phyloP scores from a whole-genome alignment of 2,888 invertebrate genomes.

The Desoria tigrina region DNA sequence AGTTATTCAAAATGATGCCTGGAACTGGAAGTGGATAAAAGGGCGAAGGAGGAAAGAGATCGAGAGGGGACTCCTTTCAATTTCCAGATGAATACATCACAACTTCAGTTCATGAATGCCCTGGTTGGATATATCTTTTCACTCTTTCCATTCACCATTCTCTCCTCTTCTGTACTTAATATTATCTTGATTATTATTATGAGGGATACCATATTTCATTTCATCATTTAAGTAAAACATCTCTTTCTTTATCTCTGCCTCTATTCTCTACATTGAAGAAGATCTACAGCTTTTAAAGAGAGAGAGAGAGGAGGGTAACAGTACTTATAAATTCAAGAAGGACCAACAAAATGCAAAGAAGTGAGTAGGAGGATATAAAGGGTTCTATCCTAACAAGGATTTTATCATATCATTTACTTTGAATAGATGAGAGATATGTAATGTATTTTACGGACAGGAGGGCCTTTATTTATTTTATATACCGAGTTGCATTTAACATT shows the following conservation, averaged over 20 bases:
- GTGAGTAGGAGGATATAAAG: slow-evolving; percentile 13
- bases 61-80: slow-evolving; percentile 12
- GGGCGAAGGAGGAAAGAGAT: neutral
- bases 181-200: slow-evolving; percentile 15
- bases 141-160: slow-evolving; percentile 21
- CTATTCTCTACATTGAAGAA: neutral
- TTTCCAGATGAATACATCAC: slow-evolving; percentile 22
- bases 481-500: too few relatives aligned
- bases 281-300: neutral
- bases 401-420: slow-evolving; percentile 14
- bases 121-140: slow-evolving; percentile 24
- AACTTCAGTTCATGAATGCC: slow-evolving; percentile 15
- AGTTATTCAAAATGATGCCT: too few relatives aligned
- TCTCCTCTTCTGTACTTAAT: neutral
- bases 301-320: neutral
- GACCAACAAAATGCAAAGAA: slow-evolving; percentile 1
- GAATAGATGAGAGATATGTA: slow-evolving; percentile 8
- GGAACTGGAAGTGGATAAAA: slow-evolving; percentile 4
- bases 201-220: slow-evolving; percentile 12
- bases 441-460: neutral
- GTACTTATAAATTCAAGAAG: slow-evolving; percentile 4
- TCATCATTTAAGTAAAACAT: slow-evolving; percentile 16
- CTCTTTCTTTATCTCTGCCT: neutral
- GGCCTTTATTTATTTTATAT: too few relatives aligned
- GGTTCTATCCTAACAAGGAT: slow-evolving; percentile 10